Base-by-base conservation (phyloP, 23 tunicate genomes). In the Aplidium turbinatum region DNA sequence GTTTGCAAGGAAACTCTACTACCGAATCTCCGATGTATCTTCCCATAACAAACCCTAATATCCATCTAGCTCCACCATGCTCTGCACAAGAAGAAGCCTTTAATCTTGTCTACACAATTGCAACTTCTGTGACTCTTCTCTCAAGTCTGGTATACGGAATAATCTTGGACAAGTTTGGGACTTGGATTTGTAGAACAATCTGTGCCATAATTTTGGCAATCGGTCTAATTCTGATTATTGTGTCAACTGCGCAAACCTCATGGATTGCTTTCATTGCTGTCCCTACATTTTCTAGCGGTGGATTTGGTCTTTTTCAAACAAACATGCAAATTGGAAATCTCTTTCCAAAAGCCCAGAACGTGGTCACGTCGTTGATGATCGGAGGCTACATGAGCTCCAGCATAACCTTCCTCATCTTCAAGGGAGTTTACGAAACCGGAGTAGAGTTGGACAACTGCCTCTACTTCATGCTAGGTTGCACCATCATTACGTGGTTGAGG, bases 281-380 rank as follows among this genome's bases (percentile, higher is more conserved):
- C 70, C 35, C 80, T 9, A 46, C n/a, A 22, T 63, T 82, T 26
- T 73, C 76, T 13, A 36, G 51, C 3, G 87, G 87, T 26, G 80
- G 87, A 1, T 63, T 58, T 38, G n/a, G 66, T 29, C 22, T 82
- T 61, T 33, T 70, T 22, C 32, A 63, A 35, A 82, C 68, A 22
- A 82, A 82, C 72, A 31, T 72, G n/a, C 87, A 82, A 28, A 55
- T 72, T 25, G 87, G 72, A 31, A 82, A 82, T 34, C 63, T 82
- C 51, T 82, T 82, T 62, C 70, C 70, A 23, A 40, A 2, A 31
- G 24, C 46, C 57, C 64, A 80, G 9, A 73, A 78, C 32, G 33
- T 62, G 5, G 58, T 72, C 3, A 81, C 71, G 3, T 70, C 86
- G 1, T 27, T 81, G 58, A 38, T 71, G 31, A 47, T 57, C 20